Base-by-base conservation (phyloP, 1,140 invertebrate species). In the Nymphalis io region DNA sequence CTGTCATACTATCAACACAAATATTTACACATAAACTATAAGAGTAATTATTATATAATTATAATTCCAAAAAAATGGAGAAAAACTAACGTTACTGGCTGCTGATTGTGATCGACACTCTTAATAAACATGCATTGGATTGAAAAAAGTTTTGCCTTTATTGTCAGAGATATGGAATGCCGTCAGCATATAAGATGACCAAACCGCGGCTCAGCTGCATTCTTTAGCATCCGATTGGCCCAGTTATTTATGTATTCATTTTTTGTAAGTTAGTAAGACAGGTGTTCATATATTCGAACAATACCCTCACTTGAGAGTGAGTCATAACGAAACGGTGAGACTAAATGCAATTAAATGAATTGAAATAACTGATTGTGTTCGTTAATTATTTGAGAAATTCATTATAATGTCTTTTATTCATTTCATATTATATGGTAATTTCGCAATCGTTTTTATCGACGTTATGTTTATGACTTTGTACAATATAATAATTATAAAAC, bases 141-240 rank as follows among this genome's bases (percentile, higher is more conserved):
- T 58, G 67, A 60, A 68, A 74, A 74, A 76, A 74, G 71, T 70
- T 53, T 42, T 68, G 58, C 74, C 70, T 70, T 70, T 64, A 60
- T 66, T 40, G 64, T 66, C 58, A 15, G 40, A 23, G 15, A 65
- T 71, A 59, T 59, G 42, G 63, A 72, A 75, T 73, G 61, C 60
- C 44, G 58, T 65, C 51, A 59, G 48, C 42, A 61, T 21, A 75
- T 74, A 75, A 70, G 70, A 63, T 55, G 55, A 70, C 27, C 68
- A 69, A 59, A 71, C 68, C 57, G 60, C 23, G 13, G 64, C 39
- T 60, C 38, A 64, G 57, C 65, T 38, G 58, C 73, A 75, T 75
- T 75, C 70, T 67, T 73, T 60, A 51, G 62, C 68, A 69, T 71
- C 21, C 59, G 66, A 69, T 69, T 72, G 65, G 57, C 57, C 64